Evolutionary conservation across 2,888 invertebrate genomes (phyloP).

Genomic region (Tiphia femorata): DNA sequence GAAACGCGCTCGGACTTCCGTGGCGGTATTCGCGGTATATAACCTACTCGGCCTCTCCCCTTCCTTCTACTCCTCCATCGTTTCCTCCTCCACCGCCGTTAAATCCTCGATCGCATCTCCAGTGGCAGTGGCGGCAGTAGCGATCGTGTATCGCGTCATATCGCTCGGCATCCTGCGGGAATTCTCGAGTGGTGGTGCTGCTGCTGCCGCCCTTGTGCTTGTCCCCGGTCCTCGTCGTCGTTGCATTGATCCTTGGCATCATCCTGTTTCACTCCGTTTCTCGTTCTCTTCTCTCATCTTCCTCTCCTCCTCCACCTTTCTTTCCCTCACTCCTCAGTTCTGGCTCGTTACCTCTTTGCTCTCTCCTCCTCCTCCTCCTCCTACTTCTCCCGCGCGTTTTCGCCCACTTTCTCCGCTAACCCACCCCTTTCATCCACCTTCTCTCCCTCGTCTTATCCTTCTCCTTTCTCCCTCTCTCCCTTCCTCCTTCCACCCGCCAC

Average conservation of each 20-base stretch:
- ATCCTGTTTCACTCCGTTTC: constrained; percentile 11
- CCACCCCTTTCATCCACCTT: constrained; percentile 59
- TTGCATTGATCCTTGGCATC: constrained; percentile 60
- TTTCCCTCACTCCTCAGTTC: not conserved
- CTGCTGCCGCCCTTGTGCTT: too few species aligned
- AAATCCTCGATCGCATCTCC: constrained; percentile 19
- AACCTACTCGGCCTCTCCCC: too few species aligned
- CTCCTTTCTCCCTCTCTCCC: constrained; percentile 33
- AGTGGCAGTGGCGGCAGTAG: too few species aligned
- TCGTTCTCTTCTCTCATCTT: not conserved
- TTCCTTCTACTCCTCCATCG: too few species aligned
- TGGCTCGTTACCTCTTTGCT: not conserved
- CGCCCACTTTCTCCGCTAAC: constrained; percentile 42
- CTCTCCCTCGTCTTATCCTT: constrained; percentile 15
- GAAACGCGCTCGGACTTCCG: constrained; percentile 15
- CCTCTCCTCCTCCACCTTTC: not conserved
- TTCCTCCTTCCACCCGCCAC: constrained; percentile 34
- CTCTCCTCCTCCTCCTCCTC: constrained; percentile 45
- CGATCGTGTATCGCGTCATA: constrained; percentile 37
- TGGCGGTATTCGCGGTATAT: constrained; percentile 14
- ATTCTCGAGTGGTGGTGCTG: constrained; percentile 60
- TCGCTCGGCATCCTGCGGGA: constrained; percentile 55
- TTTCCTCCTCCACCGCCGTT: constrained; percentile 20
- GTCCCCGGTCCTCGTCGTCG: constrained; percentile 49
- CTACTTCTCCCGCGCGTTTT: constrained; percentile 56